Evolutionary conservation across 1,140 invertebrate species (phyloP), one percentile per base, ranked within the genome.

Genomic region (Eupeodes corollae): DNA sequence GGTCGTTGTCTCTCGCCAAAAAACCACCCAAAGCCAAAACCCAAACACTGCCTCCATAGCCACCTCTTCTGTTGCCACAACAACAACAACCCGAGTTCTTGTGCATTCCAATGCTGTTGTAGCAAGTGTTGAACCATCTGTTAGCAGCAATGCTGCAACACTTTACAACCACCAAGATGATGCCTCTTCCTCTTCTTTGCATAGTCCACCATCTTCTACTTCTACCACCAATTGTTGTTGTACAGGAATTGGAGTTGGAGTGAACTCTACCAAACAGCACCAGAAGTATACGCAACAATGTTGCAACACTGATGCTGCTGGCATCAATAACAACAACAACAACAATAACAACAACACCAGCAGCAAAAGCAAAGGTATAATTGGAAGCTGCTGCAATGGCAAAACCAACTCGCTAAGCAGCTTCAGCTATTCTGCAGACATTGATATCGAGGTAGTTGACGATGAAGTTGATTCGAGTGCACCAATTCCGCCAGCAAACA

Each of bases 391-490:
- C 8, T 26, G 39, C n/a, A 52, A 46, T 48, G 46, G 47, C 15
- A 46, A 58, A 41, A 50, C 39, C 9, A 32, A 45, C 31, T 37
- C 44, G 16, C 50, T 44, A 39, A 50, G 45, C 33, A 50, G 44
- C 19, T 52, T 52, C 19, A 44, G 47, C 37, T 41, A 26, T 33
- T 42, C 48, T 30, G 51, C 49, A 38, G 46, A 34, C 13, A 46
- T 47, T 6, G 52, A 48, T n/a, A 54, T 51, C 13, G 39, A 45
- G 15, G 50, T 33, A 14, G 42, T 38, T 39, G 48, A 54, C 37
- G 21, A 26, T 26, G 21, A 26, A 26, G 21, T 49, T 59, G 14
- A 14, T 59, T 18, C 46, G 57, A 26, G 61, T 65, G 55, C 62
- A 65, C 21, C 21, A 26, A 8, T 26, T 26, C 21, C 21, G 21